Percentiles rank a stretch among this genome's conserved stretches.
Evolutionary conservation across 2,797 vertebrate species (phyloP).

Genomic region (Florisuga fusca): DNA sequence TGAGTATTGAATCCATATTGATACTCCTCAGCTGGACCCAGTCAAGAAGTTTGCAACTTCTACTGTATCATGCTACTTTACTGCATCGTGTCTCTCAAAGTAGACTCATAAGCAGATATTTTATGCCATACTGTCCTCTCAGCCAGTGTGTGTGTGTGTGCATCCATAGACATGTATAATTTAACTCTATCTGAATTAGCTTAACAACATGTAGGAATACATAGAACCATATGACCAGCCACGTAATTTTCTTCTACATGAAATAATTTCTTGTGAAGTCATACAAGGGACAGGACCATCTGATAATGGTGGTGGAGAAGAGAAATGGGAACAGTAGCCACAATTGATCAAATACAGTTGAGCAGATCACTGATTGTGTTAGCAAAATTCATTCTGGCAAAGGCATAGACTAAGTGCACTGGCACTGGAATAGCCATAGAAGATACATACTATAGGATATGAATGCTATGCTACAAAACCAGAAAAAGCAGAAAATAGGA

Average conservation of each 20-base stretch:
- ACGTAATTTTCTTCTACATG: neutral
- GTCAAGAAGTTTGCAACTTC: neutral
- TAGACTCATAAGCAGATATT: neutral
- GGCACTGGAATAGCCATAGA: neutral
- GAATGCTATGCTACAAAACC: neutral
- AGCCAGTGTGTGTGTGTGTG: neutral
- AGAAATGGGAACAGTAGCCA: neutral
- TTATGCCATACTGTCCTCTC: neutral
- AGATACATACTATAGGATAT: neutral
- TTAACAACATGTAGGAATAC: neutral
- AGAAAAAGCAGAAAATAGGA: neutral
- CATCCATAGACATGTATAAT: neutral
- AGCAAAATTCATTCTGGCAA: neutral
- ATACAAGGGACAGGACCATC: neutral
- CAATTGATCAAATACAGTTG: neutral
- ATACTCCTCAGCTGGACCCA: neutral
- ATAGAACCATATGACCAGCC: neutral
- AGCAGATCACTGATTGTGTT: neutral
- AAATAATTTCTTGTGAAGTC: constrained; percentile 17
- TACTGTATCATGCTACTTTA: neutral
- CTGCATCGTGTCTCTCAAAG: neutral
- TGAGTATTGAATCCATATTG: neutral
- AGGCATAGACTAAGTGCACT: neutral
- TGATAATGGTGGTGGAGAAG: constrained; percentile 11
- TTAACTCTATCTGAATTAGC: neutral